Evolutionary conservation across 2,888 invertebrate species (phyloP).

Genomic region (Andrena minutula): DNA sequence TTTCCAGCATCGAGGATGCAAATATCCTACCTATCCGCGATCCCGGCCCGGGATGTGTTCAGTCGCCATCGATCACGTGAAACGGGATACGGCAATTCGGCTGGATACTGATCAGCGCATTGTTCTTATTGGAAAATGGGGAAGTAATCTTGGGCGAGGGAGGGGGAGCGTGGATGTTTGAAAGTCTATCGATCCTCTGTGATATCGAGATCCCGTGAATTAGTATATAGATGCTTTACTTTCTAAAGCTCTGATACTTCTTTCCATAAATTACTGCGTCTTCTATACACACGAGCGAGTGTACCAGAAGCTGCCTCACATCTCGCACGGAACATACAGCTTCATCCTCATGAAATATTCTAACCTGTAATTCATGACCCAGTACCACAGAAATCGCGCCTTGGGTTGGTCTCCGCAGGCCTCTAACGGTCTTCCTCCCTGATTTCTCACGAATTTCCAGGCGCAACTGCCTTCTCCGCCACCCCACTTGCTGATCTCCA

Average conservation of each 20-base stretch:
- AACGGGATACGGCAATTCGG: conserved; percentile 8
- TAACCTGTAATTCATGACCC: conserved; percentile 25
- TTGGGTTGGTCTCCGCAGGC: conserved; percentile 8
- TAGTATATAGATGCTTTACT: too few relatives aligned
- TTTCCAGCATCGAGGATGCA: conserved; percentile 67
- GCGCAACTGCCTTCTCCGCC: conserved; percentile 18
- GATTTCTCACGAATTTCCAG: conserved; percentile 63
- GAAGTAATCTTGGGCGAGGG: not conserved
- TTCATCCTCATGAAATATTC: not conserved
- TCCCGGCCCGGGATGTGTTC: conserved; percentile 44
- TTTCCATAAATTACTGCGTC: too few relatives aligned
- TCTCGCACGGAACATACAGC: not conserved
- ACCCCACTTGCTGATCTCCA: conserved; percentile 17
- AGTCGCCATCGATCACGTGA: conserved; percentile 54
- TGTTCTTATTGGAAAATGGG: conserved; percentile 42
- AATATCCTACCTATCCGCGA: conserved; percentile 57
- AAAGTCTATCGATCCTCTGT: too few relatives aligned
- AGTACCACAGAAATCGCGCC: conserved; percentile 16
- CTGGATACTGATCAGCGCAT: conserved; percentile 18
- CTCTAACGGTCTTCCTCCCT: not conserved
- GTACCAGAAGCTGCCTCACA: not conserved
- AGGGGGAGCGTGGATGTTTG: not conserved
- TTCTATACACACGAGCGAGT: too few relatives aligned
- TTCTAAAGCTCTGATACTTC: too few relatives aligned
- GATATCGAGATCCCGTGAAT: too few relatives aligned